Evolutionary conservation across 2,113 vertebrate genomes (phyloP).

Genomic region (Callionymus lyra): DNA sequence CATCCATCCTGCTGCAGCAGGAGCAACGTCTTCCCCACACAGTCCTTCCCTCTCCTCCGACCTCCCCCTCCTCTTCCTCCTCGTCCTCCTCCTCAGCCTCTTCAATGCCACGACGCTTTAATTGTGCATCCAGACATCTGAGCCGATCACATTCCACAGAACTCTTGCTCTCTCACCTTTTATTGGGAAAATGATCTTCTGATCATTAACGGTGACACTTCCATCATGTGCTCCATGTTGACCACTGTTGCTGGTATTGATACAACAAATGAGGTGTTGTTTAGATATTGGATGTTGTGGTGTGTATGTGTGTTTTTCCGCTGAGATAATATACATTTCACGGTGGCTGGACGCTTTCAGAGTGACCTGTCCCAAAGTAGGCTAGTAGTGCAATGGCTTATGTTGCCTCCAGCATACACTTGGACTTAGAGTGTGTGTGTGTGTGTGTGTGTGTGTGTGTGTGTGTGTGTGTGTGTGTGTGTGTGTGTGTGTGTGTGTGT

Average conservation of each 20-base stretch:
- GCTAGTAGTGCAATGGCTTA: conserved; percentile 41
- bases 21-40: background rate
- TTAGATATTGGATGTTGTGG: no score
- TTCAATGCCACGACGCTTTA: background rate
- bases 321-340: conserved; percentile 52
- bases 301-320: conserved; percentile 13
- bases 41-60: background rate
- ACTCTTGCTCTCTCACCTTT: no score
- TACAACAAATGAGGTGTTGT: no score
- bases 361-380: conserved; percentile 52
- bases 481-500: conserved; percentile 5
- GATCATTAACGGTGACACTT: background rate
- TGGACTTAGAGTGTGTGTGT: conserved; percentile 21
- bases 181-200: no score
- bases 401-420: conserved; percentile 38
- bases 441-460: conserved; percentile 25
- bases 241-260: background rate
- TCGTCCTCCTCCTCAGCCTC: background rate
- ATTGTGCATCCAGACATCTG: background rate
- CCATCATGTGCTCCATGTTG: background rate
- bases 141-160: no score
- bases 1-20: conserved; percentile 1
- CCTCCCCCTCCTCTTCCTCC: background rate
- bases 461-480: conserved; percentile 9
- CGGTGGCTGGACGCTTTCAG: conserved; percentile 54